Percentiles rank a stretch among this genome's conserved stretches.
phyloP scores from a whole-genome alignment of 2,113 vertebrate species.

The Xyrauchen texanus region DNA sequence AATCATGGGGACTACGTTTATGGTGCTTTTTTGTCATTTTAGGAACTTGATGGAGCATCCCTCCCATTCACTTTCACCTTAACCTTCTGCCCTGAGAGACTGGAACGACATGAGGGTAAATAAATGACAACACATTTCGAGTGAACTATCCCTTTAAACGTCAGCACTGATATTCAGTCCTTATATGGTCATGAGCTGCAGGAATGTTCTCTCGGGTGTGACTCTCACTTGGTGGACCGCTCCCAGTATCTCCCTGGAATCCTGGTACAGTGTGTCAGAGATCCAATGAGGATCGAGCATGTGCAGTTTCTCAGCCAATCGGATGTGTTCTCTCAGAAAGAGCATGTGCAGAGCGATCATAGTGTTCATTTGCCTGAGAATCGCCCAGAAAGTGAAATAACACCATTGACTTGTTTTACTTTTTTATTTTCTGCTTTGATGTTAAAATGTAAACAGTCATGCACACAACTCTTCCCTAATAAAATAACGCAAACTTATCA shows the following conservation, averaged over 20 bases:
- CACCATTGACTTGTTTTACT: too few species aligned
- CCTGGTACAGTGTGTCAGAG: slow-evolving; percentile 81
- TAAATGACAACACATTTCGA: too few species aligned
- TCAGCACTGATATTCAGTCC: background rate
- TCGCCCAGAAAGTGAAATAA: slow-evolving; percentile 58
- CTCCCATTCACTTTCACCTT: too few species aligned
- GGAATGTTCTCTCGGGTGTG: background rate
- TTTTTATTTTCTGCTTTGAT: too few species aligned
- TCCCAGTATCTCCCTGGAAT: slow-evolving; percentile 84
- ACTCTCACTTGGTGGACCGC: slow-evolving; percentile 81
- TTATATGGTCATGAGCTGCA: background rate
- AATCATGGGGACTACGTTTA: too few species aligned
- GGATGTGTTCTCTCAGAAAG: slow-evolving; percentile 87
- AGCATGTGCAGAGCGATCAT: slow-evolving; percentile 82
- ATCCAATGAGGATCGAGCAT: slow-evolving; percentile 80
- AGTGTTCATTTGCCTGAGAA: slow-evolving; percentile 80
- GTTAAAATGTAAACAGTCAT: too few species aligned
- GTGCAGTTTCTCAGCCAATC: slow-evolving; percentile 76
- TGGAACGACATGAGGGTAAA: too few species aligned
- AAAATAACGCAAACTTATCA: too few species aligned
- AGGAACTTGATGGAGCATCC: too few species aligned
- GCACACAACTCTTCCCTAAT: too few species aligned
- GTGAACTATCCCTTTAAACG: background rate
- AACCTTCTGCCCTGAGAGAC: too few species aligned
- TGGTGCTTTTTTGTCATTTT: too few species aligned